Base-by-base conservation (phyloP, 2,888 invertebrate species). In the Hemaris fuciformis region DNA sequence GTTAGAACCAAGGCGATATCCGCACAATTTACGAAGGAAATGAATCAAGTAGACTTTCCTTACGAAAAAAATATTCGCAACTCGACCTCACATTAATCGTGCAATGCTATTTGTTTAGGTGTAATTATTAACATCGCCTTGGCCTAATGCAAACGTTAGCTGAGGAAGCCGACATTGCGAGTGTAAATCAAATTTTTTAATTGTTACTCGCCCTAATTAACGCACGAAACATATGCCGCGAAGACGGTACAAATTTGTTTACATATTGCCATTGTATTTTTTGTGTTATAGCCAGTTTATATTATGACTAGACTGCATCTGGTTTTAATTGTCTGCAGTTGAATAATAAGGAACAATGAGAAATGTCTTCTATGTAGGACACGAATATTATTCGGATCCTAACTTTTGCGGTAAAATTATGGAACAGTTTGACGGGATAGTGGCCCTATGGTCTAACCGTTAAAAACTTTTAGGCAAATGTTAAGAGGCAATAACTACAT, bases 91-190 rank as follows among this genome's bases (percentile, higher is more conserved):
- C n/a, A 38, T 60, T 48, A 59, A 48, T 60, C 10, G 60, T 46
- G 23, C 46, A 38, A 38, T 23, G n/a, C 20, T 59, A 23, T 60
- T 60, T 60, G 60, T 60, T 48, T 48, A 60, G 38, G 38, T 38
- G 60, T 60, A 60, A 48, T 60, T 60, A 60, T 23, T 15, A n/a
- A 18, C 1, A 48, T 38, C 34, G 60, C 60, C 60, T 60, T 60
- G 60, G 10, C 53, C 53, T 48, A 48, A 38, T 48, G 31, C 60
- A 48, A 48, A 38, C 34, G 60, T 46, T 27, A 59, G 22, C 59
- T 8, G 23, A 46, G 38, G 48, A 60, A 48, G 23, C 38, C 46
- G 46, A 46, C 48, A 48, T 48, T 60, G 23, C 48, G 38, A 38
- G 23, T 8, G 38, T 34, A 48, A 48, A 48, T 34, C 31, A 48